Percentiles rank a stretch among this genome's conserved stretches.
Evolutionary conservation across 2,113 vertebrate genomes (phyloP).

Genomic region (Paralichthys olivaceus): DNA sequence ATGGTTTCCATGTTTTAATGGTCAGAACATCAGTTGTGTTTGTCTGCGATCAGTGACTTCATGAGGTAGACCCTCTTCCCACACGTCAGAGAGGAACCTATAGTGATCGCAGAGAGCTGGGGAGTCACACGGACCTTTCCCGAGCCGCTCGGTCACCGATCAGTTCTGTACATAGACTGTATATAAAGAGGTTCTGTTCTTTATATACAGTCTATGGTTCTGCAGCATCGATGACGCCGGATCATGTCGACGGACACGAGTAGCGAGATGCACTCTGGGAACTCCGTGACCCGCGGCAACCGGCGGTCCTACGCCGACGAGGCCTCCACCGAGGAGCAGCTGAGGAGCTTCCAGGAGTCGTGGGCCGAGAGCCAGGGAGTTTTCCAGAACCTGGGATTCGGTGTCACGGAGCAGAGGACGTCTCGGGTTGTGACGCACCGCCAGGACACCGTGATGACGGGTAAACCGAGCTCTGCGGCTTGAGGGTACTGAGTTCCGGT

Average conservation of each 20-base stretch:
- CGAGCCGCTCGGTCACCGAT: conserved; percentile 56
- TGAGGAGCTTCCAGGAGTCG: conserved; percentile 88
- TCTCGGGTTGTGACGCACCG: conserved; percentile 84
- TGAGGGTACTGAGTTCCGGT: conserved; percentile 73
- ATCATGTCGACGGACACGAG: conserved; percentile 70
- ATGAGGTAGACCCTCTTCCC: too few species aligned
- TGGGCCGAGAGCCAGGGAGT: conserved; percentile 89
- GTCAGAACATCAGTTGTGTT: too few species aligned
- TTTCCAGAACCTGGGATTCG: conserved; percentile 86
- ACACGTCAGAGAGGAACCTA: conserved; percentile 80
- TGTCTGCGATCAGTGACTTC: too few species aligned
- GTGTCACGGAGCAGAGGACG: conserved; percentile 81
- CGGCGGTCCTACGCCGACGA: conserved; percentile 92
- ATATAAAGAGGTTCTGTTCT: too few species aligned
- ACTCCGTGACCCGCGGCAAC: conserved; percentile 76
- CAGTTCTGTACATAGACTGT: too few species aligned
- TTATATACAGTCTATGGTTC: too few species aligned
- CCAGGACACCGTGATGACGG: conserved; percentile 85
- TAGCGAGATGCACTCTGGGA: conserved; percentile 72
- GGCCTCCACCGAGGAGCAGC: conserved; percentile 83
- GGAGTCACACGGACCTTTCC: conserved; percentile 62
- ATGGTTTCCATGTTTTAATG: too few species aligned
- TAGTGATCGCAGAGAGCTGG: conserved; percentile 79
- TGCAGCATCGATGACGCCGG: conserved; percentile 80
- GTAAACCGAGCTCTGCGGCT: conserved; percentile 84